Evolutionary conservation across 2,888 invertebrate genomes (phyloP).

Genomic region (Drosophila lacicola): DNA sequence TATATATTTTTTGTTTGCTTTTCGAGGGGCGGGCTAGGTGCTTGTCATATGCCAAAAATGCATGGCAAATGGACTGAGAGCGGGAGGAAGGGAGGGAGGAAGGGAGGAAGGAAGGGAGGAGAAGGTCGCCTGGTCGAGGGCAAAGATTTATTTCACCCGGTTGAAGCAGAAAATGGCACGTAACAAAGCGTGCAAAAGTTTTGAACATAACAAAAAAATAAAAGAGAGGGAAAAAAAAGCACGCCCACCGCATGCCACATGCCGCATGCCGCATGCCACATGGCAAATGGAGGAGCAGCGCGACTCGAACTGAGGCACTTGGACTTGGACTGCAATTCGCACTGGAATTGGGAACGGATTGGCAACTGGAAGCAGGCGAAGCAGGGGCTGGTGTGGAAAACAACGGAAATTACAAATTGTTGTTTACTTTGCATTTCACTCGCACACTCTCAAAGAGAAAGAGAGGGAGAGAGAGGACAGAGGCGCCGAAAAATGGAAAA

Average conservation of each 20-base stretch:
- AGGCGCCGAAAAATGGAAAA: conserved; percentile 1
- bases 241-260: conserved; percentile 42
- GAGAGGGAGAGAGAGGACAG: neutral
- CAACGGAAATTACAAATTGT: conserved; percentile 79
- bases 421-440: conserved; percentile 77
- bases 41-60: conserved; percentile 58
- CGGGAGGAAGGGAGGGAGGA: neutral
- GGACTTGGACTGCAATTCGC: conserved; percentile 24
- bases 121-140: conserved; percentile 31
- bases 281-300: conserved; percentile 5
- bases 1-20: neutral
- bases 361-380: conserved; percentile 2
- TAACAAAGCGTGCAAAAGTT: conserved; percentile 77
- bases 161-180: conserved; percentile 77
- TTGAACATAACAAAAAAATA: conserved; percentile 18
- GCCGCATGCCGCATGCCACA: conserved; percentile 13
- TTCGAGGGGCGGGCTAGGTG: conserved; percentile 3
- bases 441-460: conserved; percentile 33
- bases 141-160: conserved; percentile 75
- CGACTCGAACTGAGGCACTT: conserved; percentile 5
- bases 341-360: conserved; percentile 17
- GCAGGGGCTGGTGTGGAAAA: conserved; percentile 44
- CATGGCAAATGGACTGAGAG: conserved; percentile 36
- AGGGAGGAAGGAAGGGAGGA: neutral
- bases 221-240: neutral